These are phyloP conservation scores for Larimichthys polyactis DNA, from an alignment of 2,113 vertebrate species.

Conservation along the genomic window DNA sequence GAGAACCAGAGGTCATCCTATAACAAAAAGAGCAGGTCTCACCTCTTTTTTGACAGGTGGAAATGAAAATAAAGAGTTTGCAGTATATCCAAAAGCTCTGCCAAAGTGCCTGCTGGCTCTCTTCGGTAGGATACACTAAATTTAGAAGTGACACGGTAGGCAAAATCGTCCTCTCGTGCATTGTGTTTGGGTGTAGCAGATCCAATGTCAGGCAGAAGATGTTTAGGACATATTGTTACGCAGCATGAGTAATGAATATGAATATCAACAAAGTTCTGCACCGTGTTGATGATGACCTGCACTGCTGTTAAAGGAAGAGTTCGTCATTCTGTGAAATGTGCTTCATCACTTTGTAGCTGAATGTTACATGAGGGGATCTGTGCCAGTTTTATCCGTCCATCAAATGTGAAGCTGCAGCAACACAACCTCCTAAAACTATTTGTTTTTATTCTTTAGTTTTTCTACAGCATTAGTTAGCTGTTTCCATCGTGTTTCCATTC, in stretches of 20 bases:
- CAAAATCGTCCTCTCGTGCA: background rate
- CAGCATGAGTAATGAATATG: background rate
- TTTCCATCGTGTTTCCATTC: too few relatives aligned
- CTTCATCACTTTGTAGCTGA: background rate
- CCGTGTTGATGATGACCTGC: background rate
- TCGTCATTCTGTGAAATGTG: background rate
- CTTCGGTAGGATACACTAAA: background rate
- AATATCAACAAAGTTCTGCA: background rate
- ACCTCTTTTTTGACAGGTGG: conserved; percentile 41
- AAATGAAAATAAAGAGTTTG: conserved; percentile 64
- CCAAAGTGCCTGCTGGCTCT: conserved; percentile 1
- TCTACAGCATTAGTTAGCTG: too few relatives aligned
- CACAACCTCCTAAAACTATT: too few relatives aligned
- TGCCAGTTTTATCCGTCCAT: background rate
- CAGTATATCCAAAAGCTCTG: background rate
- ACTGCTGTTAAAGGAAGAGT: background rate
- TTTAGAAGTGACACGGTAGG: background rate
- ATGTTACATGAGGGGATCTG: background rate
- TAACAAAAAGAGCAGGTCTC: conserved; percentile 17
- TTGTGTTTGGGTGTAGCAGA: background rate
- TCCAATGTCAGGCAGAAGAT: background rate
- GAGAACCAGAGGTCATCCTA: conserved; percentile 6
- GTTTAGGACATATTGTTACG: background rate
- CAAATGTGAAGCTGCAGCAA: background rate
- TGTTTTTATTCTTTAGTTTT: too few relatives aligned